Percentiles rank a stretch among this genome's conserved stretches.
Conservation (phyloP, 1,140 invertebrate genomes). For the Pseudomyrmex gracilis region DNA sequence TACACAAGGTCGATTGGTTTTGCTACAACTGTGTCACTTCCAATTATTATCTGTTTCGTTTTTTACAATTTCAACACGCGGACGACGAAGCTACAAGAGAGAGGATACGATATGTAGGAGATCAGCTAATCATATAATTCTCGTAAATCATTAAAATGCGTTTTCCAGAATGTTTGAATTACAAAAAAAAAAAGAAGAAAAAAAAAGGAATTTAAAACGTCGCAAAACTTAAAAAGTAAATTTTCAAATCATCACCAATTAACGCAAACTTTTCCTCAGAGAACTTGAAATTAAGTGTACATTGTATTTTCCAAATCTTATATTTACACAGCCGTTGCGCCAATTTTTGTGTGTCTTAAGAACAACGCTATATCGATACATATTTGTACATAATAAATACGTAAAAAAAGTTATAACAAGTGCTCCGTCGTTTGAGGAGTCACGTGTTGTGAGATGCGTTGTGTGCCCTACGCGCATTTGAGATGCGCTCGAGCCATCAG, state of each 20-base stretch:
- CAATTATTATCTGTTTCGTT: constrained; percentile 23
- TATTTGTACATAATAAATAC: constrained; percentile 50
- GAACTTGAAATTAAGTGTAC: neutral
- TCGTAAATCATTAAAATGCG: constrained; percentile 17
- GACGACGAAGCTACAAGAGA: constrained; percentile 19
- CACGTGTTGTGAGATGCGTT: constrained; percentile 19
- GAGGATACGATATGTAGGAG: constrained; percentile 11
- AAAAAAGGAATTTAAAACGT: constrained; percentile 9
- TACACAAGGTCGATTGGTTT: neutral
- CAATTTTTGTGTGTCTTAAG: neutral
- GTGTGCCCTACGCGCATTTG: constrained; percentile 16
- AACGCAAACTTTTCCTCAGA: neutral
- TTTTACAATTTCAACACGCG: constrained; percentile 12
- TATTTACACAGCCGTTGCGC: constrained; percentile 5
- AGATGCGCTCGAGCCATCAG: neutral
- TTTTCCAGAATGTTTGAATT: constrained; percentile 27
- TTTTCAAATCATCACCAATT: constrained; percentile 9
- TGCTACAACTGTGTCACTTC: constrained; percentile 19
- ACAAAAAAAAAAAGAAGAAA: neutral
- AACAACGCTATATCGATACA: constrained; percentile 18
- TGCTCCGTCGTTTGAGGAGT: constrained; percentile 39
- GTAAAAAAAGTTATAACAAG: constrained; percentile 52
- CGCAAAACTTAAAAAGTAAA: constrained; percentile 23
- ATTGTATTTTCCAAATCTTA: neutral
- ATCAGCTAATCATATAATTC: neutral